Evolutionary conservation across 2,888 invertebrate genomes (phyloP).

Genomic region (Sinopyrophorus schimmeli): DNA sequence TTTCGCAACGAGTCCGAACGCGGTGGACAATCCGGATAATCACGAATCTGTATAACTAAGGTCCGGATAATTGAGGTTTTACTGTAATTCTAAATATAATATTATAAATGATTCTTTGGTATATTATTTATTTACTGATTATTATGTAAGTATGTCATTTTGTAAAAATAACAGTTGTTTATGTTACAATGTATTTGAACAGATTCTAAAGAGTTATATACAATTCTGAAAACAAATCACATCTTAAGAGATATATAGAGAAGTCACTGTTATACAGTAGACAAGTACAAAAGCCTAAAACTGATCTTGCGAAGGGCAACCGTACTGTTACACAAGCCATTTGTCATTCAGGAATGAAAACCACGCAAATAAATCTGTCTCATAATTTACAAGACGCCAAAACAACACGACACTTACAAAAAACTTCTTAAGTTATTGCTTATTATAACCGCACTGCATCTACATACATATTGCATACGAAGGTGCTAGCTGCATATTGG

Average conservation of each 20-base stretch:
- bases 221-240: constrained; percentile 15
- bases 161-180: too few relatives aligned
- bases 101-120: too few relatives aligned
- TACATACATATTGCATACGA: constrained; percentile 30
- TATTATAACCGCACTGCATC: constrained; percentile 48
- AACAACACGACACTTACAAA: constrained; percentile 53
- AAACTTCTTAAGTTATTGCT: constrained; percentile 53
- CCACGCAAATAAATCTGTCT: constrained; percentile 52
- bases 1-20: too few relatives aligned
- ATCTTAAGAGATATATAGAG: constrained; percentile 27
- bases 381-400: constrained; percentile 53
- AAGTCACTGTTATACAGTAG: constrained; percentile 42
- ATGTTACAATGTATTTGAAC: too few relatives aligned
- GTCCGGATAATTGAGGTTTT: too few relatives aligned
- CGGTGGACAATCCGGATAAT: too few relatives aligned
- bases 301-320: constrained; percentile 35
- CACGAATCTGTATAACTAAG: too few relatives aligned
- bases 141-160: too few relatives aligned
- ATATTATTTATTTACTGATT: too few relatives aligned
- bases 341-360: constrained; percentile 49
- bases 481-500: constrained; percentile 27
- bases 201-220: constrained; percentile 18
- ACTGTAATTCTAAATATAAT: too few relatives aligned
- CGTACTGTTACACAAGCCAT: constrained; percentile 43
- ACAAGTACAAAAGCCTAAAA: constrained; percentile 40